Conservation (phyloP, 1,140 invertebrate genomes). For the Drosophila subpulchrella region DNA sequence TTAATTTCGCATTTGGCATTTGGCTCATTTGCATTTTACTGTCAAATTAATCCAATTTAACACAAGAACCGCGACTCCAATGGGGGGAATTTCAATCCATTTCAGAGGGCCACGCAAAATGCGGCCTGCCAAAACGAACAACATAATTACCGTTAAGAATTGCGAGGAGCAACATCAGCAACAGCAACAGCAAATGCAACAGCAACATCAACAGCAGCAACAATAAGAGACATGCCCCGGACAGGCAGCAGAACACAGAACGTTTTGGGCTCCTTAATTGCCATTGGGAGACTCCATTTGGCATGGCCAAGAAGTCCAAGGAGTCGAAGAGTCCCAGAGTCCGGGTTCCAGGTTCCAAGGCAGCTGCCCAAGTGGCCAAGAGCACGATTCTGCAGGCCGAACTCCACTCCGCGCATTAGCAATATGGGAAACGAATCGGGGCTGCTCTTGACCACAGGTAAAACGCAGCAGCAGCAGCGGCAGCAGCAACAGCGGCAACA, state of each 20-base stretch:
- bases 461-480: constrained; percentile 14
- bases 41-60: constrained; percentile 84
- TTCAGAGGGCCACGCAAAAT: constrained; percentile 59
- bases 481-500: constrained; percentile 56
- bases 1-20: constrained; percentile 73
- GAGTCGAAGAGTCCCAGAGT: neutral
- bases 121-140: constrained; percentile 79
- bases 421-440: constrained; percentile 83
- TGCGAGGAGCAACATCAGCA: constrained; percentile 50
- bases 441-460: constrained; percentile 59
- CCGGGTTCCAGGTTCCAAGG: constrained; percentile 7
- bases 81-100: constrained; percentile 29
- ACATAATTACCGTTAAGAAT: constrained; percentile 84
- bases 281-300: constrained; percentile 75
- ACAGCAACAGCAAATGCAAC: constrained; percentile 4
- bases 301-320: constrained; percentile 28
- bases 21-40: constrained; percentile 83
- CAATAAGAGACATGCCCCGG: constrained; percentile 43
- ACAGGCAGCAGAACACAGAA: constrained; percentile 53
- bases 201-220: constrained; percentile 23
- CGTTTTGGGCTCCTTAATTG: constrained; percentile 82
- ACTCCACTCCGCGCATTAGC: constrained; percentile 60
- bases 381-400: constrained; percentile 58
- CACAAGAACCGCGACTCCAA: constrained; percentile 53
- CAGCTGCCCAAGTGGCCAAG: constrained; percentile 40